Evolutionary conservation across 2,888 invertebrate genomes (phyloP), one percentile per base, ranked within the genome.

Genomic region (Pyrrhosoma nymphula): DNA sequence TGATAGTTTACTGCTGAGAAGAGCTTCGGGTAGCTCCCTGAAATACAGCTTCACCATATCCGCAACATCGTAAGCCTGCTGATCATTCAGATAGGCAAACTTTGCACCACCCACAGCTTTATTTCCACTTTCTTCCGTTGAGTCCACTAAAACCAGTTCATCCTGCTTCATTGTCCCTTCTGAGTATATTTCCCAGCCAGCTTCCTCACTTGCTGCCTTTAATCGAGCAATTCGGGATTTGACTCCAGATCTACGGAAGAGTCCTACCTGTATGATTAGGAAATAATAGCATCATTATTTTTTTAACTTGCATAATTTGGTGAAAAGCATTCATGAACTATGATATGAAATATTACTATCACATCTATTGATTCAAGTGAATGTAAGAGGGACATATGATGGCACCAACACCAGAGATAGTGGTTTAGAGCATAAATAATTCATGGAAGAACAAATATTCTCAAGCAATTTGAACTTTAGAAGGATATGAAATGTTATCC

Each of bases 1-100:
- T 18, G 99, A 99, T 96, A 99, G 98, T 97, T 99, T 99, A 96
- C 98, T 99, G 20, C 99, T 99, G 95, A 99, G 97, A 96, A 99
- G 97, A 10, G 99, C 99, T 96, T 99, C 99, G 2, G 99, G 99
- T 95, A 99, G 97, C 97, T 99, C 99, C 95, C 99, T 98, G 97
- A 99, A 99, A 97, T 99, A 99, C 97, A 99, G 99, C 97, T 99
- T 99, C 95, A 99, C 98, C 97, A 99, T 98, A 96, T 99, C 99
- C 14, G 99, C 99, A 0, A 99, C 99, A 96, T 99, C 99, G 96
- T 99, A 99, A 0, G 99, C 98, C 96, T 99, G 99, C 95, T 99
- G 98, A 0, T 98, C 98, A 96, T 99, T 99, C 96, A 98, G 93
- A 35, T 93, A 93, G 2, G 93, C 69, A 55, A 93, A 93, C 69